These are phyloP conservation scores for Acrocyrtus sp. DNA, from an alignment of 2,888 invertebrate genomes.

Conservation along the genomic window DNA sequence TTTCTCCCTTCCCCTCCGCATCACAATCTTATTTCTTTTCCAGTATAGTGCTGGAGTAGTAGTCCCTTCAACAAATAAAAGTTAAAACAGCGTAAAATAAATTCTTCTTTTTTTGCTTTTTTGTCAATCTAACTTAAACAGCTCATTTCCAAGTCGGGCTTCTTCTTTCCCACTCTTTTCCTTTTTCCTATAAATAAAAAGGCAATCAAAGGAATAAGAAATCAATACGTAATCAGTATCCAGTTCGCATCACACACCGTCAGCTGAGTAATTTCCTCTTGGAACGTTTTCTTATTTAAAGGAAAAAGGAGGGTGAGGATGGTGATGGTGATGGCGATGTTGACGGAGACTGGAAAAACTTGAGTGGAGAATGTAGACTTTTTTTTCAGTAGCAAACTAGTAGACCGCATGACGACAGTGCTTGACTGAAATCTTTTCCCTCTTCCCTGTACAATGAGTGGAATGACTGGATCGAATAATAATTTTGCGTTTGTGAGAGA, in stretches of 20 bases:
- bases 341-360: too few species aligned
- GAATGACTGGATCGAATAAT: constrained; percentile 44
- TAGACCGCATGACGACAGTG: too few species aligned
- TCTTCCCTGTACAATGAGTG: too few species aligned
- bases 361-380: constrained; percentile 27
- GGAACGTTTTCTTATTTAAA: neutral
- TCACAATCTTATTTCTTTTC: too few species aligned
- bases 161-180: constrained; percentile 3
- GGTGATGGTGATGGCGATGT: constrained; percentile 16
- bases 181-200: constrained; percentile 5
- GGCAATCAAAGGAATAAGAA: constrained; percentile 11
- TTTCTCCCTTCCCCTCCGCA: too few species aligned
- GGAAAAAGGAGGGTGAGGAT: constrained; percentile 9
- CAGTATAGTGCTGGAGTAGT: too few species aligned
- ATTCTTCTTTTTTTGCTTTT: too few species aligned
- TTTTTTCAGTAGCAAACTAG: too few species aligned
- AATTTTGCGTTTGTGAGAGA: constrained; percentile 38
- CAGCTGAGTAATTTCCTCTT: constrained; percentile 34
- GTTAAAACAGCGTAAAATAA: too few species aligned
- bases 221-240: constrained; percentile 46
- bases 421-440: too few species aligned
- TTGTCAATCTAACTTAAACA: too few species aligned
- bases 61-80: too few species aligned
- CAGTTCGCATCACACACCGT: constrained; percentile 40
- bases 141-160: constrained; percentile 11